Base-by-base conservation (phyloP, 2,797 vertebrate genomes). In the Chloroceryle amazona region DNA sequence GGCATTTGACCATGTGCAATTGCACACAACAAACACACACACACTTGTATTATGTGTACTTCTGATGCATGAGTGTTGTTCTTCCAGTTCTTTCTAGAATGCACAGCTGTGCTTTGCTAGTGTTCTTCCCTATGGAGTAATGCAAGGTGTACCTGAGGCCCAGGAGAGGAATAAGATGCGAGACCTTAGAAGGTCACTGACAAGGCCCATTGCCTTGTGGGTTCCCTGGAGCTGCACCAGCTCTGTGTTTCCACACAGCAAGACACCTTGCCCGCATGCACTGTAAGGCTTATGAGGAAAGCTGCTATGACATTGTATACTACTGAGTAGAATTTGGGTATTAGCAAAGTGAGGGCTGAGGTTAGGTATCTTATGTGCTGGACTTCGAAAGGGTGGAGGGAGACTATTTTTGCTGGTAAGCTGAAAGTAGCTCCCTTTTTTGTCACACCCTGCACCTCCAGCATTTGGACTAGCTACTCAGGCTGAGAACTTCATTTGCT, bases 41-140 rank as follows among this genome's bases (percentile, higher is more conserved):
- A 5, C 1, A 0, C 9, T 31, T 58, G 10, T n/a, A 14, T 54
- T 37, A 14, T 60, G 15, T 21, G 62, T 13, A 2, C 20, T 41
- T 71, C 13, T 57, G 33, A n/a, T 2, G n/a, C 37, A 16, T 1
- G 7, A 70, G 2, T 1, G 1, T 5, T 29, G 9, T 3, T 19
- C 37, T 35, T 35, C 12, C 42, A 6, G 11, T 3, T 20, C 66
- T 63, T 58, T 62, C 44, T 51, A 65, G 31, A 33, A 35, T 6
- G 15, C 2, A 1, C 37, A 35, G 16, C n/a, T 81, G 8, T 20
- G 58, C 35, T 47, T 55, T 68, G 25, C 76, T 11, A 3, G 17
- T 42, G 18, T 5, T 88, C 44, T 63, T 65, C 41, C 28, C 29
- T 13, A 0, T 14, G 39, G 7, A 22, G n/a, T 3, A 49, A 9